phyloP scores from a whole-genome alignment of 2,888 invertebrate genomes.

The Ectemnius continuus region DNA sequence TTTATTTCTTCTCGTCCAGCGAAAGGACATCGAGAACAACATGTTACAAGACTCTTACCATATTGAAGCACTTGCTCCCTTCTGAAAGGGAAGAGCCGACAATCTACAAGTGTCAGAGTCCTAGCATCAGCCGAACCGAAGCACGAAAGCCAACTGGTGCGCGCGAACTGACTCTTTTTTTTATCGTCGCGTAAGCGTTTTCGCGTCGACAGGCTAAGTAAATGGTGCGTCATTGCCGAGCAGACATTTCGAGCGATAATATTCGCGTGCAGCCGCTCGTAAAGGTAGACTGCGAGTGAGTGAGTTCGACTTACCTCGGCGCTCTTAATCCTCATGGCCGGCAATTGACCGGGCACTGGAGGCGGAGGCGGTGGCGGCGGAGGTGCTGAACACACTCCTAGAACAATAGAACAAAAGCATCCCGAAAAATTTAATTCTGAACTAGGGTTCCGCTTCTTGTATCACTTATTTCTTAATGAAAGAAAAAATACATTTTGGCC shows the following conservation, averaged over 20 bases:
- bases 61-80: no score
- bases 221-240: conserved; percentile 10
- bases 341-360: conserved; percentile 79
- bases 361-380: conserved; percentile 82
- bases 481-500: no score
- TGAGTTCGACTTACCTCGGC: conserved; percentile 75
- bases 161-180: not conserved
- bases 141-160: no score
- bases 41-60: no score
- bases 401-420: conserved; percentile 35
- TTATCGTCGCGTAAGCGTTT: conserved; percentile 9
- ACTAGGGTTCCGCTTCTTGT: no score
- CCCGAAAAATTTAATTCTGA: no score
- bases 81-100: no score
- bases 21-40: no score
- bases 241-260: not conserved
- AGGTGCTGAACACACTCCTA: conserved; percentile 73
- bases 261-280: conserved; percentile 24
- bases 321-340: conserved; percentile 78
- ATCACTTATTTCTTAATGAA: no score
- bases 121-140: no score
- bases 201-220: not conserved
- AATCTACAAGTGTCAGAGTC: no score
- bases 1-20: no score
- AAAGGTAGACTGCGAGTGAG: conserved; percentile 25